Conservation (phyloP, 2,113 vertebrate genomes). For the Antennarius striatus region DNA sequence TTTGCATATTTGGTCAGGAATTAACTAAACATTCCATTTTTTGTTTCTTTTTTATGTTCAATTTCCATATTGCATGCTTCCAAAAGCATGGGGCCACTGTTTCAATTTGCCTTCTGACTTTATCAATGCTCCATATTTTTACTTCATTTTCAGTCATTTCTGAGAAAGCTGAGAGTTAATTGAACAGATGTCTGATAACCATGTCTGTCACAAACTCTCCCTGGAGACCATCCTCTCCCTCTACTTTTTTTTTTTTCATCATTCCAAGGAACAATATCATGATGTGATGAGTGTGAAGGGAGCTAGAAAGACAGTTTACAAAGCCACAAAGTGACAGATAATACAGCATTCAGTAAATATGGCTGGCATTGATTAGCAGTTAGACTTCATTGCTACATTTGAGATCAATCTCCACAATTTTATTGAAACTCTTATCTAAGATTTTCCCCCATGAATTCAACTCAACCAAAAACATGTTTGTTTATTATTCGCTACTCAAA, state of each 20-base stretch:
- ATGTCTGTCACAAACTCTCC: conserved; percentile 53
- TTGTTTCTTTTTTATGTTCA: conserved; percentile 43
- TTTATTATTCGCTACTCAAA: conserved; percentile 34
- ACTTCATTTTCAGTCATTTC: conserved; percentile 48
- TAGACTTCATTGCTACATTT: conserved; percentile 45
- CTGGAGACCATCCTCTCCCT: conserved; percentile 50
- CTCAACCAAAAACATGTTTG: conserved; percentile 3
- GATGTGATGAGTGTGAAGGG: conserved; percentile 48
- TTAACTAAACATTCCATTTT: conserved; percentile 52
- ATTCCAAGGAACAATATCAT: conserved; percentile 48
- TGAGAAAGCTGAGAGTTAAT: conserved; percentile 68
- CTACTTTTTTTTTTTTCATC: conserved; percentile 21
- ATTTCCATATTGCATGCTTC: conserved; percentile 45
- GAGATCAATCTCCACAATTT: conserved; percentile 40
- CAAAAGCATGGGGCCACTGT: conserved; percentile 42
- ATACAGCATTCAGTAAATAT: conserved; percentile 54
- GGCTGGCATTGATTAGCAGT: conserved; percentile 60
- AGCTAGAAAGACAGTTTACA: conserved; percentile 49
- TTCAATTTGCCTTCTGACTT: conserved; percentile 52
- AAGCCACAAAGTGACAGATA: conserved; percentile 40
- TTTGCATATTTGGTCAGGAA: conserved; percentile 70
- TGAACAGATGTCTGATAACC: conserved; percentile 75
- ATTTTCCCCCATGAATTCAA: background rate
- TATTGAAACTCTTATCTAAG: conserved; percentile 13
- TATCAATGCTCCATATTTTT: conserved; percentile 35